Conservation (phyloP, 2,888 invertebrate genomes). For the Cenopis cana region DNA sequence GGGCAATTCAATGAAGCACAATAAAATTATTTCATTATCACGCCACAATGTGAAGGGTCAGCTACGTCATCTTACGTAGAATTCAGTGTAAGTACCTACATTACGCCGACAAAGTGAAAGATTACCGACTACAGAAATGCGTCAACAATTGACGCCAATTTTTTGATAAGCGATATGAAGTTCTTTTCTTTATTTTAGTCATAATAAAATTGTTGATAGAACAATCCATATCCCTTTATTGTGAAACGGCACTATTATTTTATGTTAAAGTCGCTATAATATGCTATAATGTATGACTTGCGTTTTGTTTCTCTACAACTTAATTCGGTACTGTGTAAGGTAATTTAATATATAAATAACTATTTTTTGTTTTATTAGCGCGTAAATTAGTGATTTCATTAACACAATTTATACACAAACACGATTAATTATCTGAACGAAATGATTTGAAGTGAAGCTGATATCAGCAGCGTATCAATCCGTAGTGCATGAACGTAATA, state of each 20-base stretch:
- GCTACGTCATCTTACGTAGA: neutral
- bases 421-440: neutral
- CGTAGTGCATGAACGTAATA: slow-evolving; percentile 44
- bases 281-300: too few species aligned
- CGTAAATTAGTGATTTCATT: neutral
- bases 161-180: slow-evolving; percentile 6
- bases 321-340: too few species aligned
- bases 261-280: too few species aligned
- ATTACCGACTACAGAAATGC: slow-evolving; percentile 38
- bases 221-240: neutral
- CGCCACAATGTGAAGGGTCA: slow-evolving; percentile 2
- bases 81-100: neutral
- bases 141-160: slow-evolving; percentile 27
- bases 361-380: neutral
- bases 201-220: slow-evolving; percentile 3
- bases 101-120: slow-evolving; percentile 9
- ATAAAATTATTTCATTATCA: slow-evolving; percentile 14
- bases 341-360: too few species aligned
- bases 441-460: neutral
- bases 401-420: neutral
- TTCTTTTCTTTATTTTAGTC: slow-evolving; percentile 8
- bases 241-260: too few species aligned
- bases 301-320: too few species aligned
- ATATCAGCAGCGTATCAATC: slow-evolving; percentile 2
- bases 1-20: slow-evolving; percentile 54